Conservation (phyloP, 1,140 invertebrate species). For the Zaprionus tsacasi region DNA sequence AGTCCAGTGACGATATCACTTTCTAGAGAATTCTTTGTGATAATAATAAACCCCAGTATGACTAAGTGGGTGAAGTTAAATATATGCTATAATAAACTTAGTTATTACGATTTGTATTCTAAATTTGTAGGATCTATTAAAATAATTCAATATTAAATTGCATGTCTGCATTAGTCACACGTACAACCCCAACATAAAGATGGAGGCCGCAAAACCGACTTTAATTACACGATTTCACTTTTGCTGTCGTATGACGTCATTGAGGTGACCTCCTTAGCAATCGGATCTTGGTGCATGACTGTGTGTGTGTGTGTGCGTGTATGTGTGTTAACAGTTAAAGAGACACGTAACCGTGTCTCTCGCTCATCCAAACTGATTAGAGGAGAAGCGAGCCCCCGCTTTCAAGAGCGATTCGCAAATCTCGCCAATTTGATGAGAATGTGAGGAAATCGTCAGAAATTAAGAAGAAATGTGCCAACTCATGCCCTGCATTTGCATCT, state of each 20-base stretch:
- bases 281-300: constrained; percentile 16
- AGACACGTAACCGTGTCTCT: constrained; percentile 14
- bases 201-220: constrained; percentile 21
- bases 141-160: constrained; percentile 4
- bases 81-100: background rate
- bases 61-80: too few species aligned
- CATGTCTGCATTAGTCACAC: constrained; percentile 26
- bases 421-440: background rate
- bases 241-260: constrained; percentile 53
- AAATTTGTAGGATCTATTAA: background rate
- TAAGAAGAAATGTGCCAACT: constrained; percentile 30
- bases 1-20: background rate
- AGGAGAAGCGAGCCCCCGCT: background rate
- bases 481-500: constrained; percentile 21
- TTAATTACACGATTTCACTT: constrained; percentile 70
- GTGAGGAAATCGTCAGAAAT: background rate
- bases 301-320: constrained; percentile 2
- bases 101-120: background rate
- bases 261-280: constrained; percentile 49
- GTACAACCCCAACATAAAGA: background rate
- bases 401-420: background rate
- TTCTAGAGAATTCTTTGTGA: background rate
- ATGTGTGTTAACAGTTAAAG: constrained; percentile 21
- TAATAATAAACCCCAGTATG: too few species aligned
- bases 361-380: background rate